These are phyloP conservation scores for Tricholauxania praeusta DNA, from an alignment of 2,888 invertebrate genomes.

Conservation along the genomic window DNA sequence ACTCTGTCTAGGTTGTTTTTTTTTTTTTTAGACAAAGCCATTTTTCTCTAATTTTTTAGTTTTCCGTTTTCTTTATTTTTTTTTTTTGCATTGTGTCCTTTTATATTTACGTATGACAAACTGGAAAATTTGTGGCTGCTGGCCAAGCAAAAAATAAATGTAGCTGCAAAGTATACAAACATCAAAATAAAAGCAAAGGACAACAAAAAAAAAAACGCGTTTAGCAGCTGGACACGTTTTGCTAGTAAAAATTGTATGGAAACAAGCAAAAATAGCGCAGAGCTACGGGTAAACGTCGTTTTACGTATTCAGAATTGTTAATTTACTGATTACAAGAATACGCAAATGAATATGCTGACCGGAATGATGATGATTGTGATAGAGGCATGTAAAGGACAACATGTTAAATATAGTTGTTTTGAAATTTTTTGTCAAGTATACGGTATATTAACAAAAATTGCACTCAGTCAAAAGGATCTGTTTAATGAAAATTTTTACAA, in stretches of 20 bases:
- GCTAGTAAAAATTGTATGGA: background rate
- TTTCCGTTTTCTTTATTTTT: background rate
- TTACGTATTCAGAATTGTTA: constrained; percentile 17
- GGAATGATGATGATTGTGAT: too few species aligned
- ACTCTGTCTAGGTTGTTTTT: constrained; percentile 21
- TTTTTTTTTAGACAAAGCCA: too few species aligned
- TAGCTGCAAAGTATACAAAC: background rate
- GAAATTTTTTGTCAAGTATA: too few species aligned
- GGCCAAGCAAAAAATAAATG: background rate
- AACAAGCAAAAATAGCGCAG: constrained; percentile 4
- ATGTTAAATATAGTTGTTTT: too few species aligned
- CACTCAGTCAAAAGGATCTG: too few species aligned
- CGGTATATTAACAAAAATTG: too few species aligned
- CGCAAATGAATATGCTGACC: too few species aligned
- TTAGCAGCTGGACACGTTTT: constrained; percentile 6
- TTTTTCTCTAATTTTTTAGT: too few species aligned
- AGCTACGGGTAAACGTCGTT: constrained; percentile 17
- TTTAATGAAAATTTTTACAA: too few species aligned
- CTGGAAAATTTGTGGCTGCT: constrained; percentile 18
- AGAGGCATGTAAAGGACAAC: too few species aligned
- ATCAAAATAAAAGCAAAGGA: background rate
- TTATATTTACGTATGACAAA: background rate
- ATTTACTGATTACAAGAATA: constrained; percentile 23
- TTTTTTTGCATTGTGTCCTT: background rate
- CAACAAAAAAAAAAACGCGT: background rate